Evolutionary conservation across 2,113 vertebrate genomes (phyloP).

Genomic region (Zapornia atra): DNA sequence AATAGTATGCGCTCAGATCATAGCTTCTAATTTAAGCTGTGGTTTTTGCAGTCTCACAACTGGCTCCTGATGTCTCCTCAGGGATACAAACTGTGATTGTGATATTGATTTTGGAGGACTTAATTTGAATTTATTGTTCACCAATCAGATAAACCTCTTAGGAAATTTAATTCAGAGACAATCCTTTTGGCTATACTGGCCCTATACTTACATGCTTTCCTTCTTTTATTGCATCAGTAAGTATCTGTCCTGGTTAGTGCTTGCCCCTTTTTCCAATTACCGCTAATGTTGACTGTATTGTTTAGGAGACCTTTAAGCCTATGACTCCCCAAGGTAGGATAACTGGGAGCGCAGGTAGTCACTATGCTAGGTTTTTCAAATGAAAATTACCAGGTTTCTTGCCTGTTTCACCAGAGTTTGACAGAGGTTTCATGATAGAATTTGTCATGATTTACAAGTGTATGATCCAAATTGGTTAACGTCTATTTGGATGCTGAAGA

Average conservation of each 20-base stretch:
- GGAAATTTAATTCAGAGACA: constrained; percentile 36
- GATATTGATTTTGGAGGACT: constrained; percentile 41
- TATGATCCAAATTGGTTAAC: not conserved
- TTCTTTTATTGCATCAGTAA: not conserved
- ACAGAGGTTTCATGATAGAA: not conserved
- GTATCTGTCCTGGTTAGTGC: not conserved
- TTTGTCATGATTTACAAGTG: not conserved
- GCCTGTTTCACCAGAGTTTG: not conserved
- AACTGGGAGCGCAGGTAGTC: not conserved
- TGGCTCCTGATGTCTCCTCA: not conserved
- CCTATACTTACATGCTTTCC: not conserved
- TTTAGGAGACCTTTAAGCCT: not conserved
- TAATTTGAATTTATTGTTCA: constrained; percentile 62
- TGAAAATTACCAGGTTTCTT: not conserved
- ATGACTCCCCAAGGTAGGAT: not conserved
- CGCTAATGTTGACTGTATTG: not conserved
- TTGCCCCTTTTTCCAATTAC: not conserved
- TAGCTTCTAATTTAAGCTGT: not conserved
- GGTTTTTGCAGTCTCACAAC: not conserved
- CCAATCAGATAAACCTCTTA: constrained; percentile 31
- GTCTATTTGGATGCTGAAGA: not conserved
- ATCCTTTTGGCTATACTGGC: not conserved
- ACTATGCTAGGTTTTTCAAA: not conserved
- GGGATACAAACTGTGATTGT: constrained; percentile 19
- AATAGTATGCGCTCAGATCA: not conserved